Conservation (phyloP, 2,797 vertebrate species). For the Babyrousa celebensis region DNA sequence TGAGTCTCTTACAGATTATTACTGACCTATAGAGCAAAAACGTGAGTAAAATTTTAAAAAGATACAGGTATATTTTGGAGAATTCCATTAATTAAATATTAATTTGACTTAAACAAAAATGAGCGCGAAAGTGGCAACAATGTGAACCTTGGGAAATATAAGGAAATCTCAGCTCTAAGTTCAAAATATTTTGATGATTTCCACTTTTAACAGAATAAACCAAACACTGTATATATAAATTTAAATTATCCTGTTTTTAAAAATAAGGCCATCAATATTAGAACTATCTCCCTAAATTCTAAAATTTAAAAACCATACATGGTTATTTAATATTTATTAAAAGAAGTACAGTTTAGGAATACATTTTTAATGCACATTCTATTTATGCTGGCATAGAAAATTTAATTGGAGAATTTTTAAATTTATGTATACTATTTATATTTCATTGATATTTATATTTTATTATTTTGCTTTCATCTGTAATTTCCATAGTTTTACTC, state of each 20-base stretch:
- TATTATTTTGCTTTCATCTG: slow-evolving; percentile 51
- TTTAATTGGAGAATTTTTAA: slow-evolving; percentile 28
- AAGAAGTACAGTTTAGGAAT: background rate
- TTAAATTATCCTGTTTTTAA: background rate
- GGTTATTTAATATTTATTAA: slow-evolving; percentile 41
- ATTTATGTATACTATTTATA: background rate
- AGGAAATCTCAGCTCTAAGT: slow-evolving; percentile 39
- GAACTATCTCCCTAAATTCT: slow-evolving; percentile 36
- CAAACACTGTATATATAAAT: background rate
- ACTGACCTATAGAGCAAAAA: background rate
- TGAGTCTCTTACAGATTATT: slow-evolving; percentile 13
- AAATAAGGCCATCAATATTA: slow-evolving; percentile 4
- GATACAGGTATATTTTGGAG: slow-evolving; percentile 28
- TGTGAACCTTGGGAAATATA: background rate
- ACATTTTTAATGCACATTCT: background rate
- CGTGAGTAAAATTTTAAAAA: background rate
- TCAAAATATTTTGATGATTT: slow-evolving; percentile 36
- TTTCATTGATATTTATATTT: slow-evolving; percentile 21
- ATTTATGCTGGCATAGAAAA: slow-evolving; percentile 12
- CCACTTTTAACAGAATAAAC: slow-evolving; percentile 56
- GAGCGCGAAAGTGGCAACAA: slow-evolving; percentile 23
- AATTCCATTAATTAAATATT: background rate
- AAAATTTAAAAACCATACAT: background rate
- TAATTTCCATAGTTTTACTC: slow-evolving; percentile 54
- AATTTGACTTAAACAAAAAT: slow-evolving; percentile 57